A percentile compares a stretch with the other conserved stretches of the same genome.
phyloP scores from a whole-genome alignment of 2,888 invertebrate genomes.

The Eristalinus sepulchralis region DNA sequence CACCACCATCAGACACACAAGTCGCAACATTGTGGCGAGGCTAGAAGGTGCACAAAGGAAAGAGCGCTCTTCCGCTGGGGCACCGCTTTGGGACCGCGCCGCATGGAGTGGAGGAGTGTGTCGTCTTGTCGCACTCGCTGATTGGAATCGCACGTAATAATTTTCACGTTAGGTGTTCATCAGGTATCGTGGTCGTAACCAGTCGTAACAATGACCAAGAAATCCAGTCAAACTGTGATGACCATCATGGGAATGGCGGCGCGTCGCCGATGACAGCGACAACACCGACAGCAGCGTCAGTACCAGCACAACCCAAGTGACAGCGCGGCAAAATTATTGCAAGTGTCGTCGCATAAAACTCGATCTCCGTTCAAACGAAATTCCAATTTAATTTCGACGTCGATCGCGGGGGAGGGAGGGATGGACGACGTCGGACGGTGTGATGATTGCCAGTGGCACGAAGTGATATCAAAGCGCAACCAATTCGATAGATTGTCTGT shows the following conservation, averaged over 20 bases:
- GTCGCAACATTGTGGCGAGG: background rate
- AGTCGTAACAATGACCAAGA: conserved; percentile 42
- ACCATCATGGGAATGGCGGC: conserved; percentile 9
- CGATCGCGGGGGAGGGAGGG: background rate
- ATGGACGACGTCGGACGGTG: background rate
- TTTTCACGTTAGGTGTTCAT: conserved; percentile 62
- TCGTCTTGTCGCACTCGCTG: conserved; percentile 55
- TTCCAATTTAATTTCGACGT: conserved; percentile 25
- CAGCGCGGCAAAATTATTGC: conserved; percentile 3
- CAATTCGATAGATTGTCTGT: background rate
- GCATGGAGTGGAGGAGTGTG: conserved; percentile 23
- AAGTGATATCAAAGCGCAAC: background rate
- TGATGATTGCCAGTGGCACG: background rate
- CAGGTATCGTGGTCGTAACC: conserved; percentile 40
- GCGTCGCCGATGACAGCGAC: background rate
- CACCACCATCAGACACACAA: background rate
- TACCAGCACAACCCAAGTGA: background rate
- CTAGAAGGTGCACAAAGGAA: conserved; percentile 21
- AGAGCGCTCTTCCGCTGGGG: conserved; percentile 16
- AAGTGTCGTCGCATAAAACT: conserved; percentile 22
- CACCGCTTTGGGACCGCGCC: background rate
- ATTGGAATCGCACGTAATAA: conserved; percentile 66
- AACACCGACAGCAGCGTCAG: background rate
- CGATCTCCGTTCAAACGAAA: conserved; percentile 11
- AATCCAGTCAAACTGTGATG: conserved; percentile 13